Evolutionary conservation across 2,797 vertebrate genomes (phyloP).

Genomic region (Falco cherrug): DNA sequence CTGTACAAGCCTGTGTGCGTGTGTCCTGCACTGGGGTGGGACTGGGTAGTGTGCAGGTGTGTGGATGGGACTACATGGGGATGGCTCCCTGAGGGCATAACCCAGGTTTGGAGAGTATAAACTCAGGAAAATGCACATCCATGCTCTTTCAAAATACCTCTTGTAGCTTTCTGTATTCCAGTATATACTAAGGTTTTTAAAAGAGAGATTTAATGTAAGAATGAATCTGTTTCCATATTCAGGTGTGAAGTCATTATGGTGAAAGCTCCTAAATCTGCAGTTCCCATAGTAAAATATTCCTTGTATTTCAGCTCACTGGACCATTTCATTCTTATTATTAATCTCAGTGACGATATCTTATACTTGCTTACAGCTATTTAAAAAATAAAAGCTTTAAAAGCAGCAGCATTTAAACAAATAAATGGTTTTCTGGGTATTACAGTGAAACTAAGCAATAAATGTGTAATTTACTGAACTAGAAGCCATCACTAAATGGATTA

Average conservation of each 20-base stretch:
- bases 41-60: background rate
- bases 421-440: background rate
- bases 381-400: background rate
- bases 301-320: background rate
- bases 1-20: rapidly evolving
- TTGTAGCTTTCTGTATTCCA: background rate
- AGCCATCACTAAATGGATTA: background rate
- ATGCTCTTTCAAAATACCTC: background rate
- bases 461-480: background rate
- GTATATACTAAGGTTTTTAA: background rate
- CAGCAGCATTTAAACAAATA: background rate
- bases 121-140: background rate
- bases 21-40: background rate
- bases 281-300: conserved; percentile 7
- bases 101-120: background rate
- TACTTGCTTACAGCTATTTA: conserved; percentile 3
- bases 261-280: background rate
- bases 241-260: background rate
- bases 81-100: background rate
- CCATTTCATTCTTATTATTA: background rate
- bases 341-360: background rate
- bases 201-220: background rate
- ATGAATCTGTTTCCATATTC: background rate
- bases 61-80: background rate
- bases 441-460: background rate